Evolutionary conservation across 2,113 vertebrate species (phyloP).

Genomic region (Redunca redunca): DNA sequence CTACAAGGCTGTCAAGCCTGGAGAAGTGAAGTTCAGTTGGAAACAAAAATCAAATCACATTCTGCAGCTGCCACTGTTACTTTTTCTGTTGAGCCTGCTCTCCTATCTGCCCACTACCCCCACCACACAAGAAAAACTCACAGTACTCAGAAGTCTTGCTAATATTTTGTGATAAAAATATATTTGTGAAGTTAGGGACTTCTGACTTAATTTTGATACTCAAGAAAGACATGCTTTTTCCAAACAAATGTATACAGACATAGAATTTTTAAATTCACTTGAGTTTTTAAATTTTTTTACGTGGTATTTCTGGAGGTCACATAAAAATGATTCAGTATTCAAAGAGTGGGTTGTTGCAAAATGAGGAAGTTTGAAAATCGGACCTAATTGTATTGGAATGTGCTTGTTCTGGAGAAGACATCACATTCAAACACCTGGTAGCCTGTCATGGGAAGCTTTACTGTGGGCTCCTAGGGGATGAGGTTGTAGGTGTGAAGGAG

Average conservation of each 20-base stretch:
- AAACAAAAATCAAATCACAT: neutral
- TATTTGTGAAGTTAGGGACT: neutral
- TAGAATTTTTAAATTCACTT: neutral
- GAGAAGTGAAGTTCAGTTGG: neutral
- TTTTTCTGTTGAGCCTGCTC: neutral
- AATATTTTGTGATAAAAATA: neutral
- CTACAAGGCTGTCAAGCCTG: neutral
- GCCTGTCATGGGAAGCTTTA: neutral
- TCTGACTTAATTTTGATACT: neutral
- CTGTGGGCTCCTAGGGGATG: neutral
- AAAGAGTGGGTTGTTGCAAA: neutral
- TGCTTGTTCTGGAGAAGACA: neutral
- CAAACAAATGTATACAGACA: neutral
- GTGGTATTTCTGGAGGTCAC: neutral
- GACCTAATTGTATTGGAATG: neutral
- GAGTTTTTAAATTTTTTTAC: neutral
- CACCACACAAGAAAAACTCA: neutral
- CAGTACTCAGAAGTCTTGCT: neutral
- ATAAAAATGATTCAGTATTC: neutral
- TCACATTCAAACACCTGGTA: neutral
- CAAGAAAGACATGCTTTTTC: neutral
- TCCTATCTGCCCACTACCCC: fast-evolving
- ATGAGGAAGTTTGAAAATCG: neutral
- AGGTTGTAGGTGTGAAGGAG: neutral
- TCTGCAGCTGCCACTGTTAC: neutral